Percentiles rank a stretch among this genome's conserved stretches.
phyloP scores from a whole-genome alignment of 1,140 invertebrate species.

The Drosophila bocqueti region DNA sequence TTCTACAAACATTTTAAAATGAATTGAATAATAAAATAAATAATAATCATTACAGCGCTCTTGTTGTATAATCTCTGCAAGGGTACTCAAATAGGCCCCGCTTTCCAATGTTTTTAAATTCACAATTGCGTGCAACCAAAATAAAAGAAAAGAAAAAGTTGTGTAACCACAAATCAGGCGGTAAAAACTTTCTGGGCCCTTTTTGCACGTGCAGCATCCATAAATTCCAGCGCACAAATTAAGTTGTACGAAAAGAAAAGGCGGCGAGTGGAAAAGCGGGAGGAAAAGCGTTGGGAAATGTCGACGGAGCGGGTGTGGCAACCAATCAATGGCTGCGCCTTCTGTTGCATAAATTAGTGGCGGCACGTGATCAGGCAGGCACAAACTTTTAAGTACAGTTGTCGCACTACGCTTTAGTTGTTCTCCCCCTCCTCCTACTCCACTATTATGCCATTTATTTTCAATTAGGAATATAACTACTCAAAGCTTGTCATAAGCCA shows the following conservation, averaged over 20 bases:
- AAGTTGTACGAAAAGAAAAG: slow-evolving; percentile 46
- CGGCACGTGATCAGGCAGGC: slow-evolving; percentile 63
- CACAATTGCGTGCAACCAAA: slow-evolving; percentile 34
- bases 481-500: slow-evolving; percentile 38
- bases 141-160: slow-evolving; percentile 52
- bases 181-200: slow-evolving; percentile 60
- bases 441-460: slow-evolving; percentile 49
- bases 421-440: background rate
- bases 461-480: slow-evolving; percentile 56
- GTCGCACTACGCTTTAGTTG: slow-evolving; percentile 45
- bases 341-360: slow-evolving; percentile 80
- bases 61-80: background rate
- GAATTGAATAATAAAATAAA: no score
- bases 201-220: slow-evolving; percentile 77
- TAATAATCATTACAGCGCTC: no score
- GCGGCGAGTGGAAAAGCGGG: slow-evolving; percentile 2
- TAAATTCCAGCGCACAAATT: slow-evolving; percentile 74
- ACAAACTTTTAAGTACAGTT: slow-evolving; percentile 73
- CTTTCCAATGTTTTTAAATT: slow-evolving; percentile 52
- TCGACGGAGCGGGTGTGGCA: slow-evolving; percentile 8
- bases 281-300: background rate
- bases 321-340: slow-evolving; percentile 76
- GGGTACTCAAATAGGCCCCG: background rate
- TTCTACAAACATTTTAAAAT: background rate
- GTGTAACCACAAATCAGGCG: slow-evolving; percentile 81